These are phyloP conservation scores for Antheraea assamensis DNA, from an alignment of 2,888 invertebrate species.

Conservation along the genomic window DNA sequence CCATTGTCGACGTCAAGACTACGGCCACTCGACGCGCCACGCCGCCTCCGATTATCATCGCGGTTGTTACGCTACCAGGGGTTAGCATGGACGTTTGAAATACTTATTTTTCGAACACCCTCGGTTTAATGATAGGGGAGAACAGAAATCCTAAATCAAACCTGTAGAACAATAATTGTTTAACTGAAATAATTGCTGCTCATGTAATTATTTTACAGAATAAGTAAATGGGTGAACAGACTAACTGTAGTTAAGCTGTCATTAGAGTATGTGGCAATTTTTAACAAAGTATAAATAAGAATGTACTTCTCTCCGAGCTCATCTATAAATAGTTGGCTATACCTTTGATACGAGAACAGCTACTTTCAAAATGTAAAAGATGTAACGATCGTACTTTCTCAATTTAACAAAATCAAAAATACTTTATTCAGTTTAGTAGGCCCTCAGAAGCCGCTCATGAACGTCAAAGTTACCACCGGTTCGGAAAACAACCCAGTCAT, in stretches of 20 bases:
- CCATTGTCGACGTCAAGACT: slow-evolving; percentile 78
- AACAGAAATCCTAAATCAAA: neutral
- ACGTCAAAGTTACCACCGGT: too few relatives aligned
- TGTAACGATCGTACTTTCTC: neutral
- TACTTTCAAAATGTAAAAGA: neutral
- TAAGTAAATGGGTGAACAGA: neutral
- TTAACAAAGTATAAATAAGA: neutral
- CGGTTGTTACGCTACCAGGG: slow-evolving; percentile 8
- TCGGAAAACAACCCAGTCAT: too few relatives aligned
- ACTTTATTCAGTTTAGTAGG: too few relatives aligned
- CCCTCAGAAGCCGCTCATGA: too few relatives aligned
- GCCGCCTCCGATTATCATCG: slow-evolving; percentile 27
- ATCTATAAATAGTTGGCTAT: neutral
- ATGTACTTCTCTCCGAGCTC: neutral
- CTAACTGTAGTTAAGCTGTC: neutral
- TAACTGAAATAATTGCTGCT: neutral
- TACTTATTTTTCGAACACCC: neutral
- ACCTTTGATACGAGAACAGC: neutral
- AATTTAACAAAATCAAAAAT: too few relatives aligned
- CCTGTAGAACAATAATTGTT: neutral
- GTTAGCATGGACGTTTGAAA: slow-evolving; percentile 10
- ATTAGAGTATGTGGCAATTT: neutral
- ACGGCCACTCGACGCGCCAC: slow-evolving; percentile 46
- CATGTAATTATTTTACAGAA: neutral
- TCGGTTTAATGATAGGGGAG: neutral